Conservation (phyloP, 2,113 vertebrate genomes). For the Thunnus maccoyii region DNA sequence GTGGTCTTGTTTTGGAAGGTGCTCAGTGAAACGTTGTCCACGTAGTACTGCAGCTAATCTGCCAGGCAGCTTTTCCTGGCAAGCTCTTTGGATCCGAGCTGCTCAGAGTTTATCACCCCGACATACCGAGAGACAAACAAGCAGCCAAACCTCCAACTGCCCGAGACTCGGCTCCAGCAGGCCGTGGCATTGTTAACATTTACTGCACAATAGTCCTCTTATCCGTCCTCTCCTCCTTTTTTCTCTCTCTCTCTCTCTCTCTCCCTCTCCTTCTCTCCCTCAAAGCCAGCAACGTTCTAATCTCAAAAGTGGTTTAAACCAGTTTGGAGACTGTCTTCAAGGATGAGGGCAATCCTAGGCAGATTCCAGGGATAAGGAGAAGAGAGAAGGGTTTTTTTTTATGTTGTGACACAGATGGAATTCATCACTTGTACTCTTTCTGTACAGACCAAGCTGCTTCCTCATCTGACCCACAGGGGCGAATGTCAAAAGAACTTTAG, state of each 20-base stretch:
- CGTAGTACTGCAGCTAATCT: constrained; percentile 38
- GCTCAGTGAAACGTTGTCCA: constrained; percentile 32
- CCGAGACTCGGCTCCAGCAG: constrained; percentile 22
- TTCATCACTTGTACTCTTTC: constrained; percentile 46
- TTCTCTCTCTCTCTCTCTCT: not conserved
- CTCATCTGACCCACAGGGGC: constrained; percentile 5
- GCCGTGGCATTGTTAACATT: constrained; percentile 46
- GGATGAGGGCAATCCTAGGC: constrained; percentile 42
- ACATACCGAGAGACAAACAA: constrained; percentile 48
- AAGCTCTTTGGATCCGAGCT: constrained; percentile 6
- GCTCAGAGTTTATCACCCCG: constrained; percentile 57
- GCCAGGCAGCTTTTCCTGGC: constrained; percentile 50
- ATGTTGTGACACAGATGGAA: constrained; percentile 60
- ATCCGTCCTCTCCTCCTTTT: constrained; percentile 6
- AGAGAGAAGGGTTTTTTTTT: not conserved
- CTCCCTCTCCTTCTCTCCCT: not conserved
- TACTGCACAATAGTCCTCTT: constrained; percentile 59
- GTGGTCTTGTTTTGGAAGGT: constrained; percentile 10
- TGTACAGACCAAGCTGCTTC: not conserved
- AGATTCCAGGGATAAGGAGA: constrained; percentile 51
- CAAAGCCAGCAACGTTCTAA: constrained; percentile 32
- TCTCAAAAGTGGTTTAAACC: constrained; percentile 63
- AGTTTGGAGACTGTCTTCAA: constrained; percentile 43
- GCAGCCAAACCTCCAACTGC: constrained; percentile 41
- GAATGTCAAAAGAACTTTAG: not conserved